A percentile compares a stretch with the other conserved stretches of the same genome.
Conservation (phyloP, 2,888 invertebrate genomes). For the Actias luna region DNA sequence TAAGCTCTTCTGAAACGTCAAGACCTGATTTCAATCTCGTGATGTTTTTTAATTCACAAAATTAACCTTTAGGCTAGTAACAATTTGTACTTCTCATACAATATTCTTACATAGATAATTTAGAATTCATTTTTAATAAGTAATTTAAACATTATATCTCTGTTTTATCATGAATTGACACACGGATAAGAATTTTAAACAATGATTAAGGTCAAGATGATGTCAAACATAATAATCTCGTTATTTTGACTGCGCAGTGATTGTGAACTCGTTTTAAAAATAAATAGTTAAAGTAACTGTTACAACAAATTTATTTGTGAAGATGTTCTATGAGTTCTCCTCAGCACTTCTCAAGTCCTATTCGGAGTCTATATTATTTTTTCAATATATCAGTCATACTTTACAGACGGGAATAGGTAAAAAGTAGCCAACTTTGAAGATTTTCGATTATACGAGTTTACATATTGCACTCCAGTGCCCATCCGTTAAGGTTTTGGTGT, state of each 20-base stretch:
- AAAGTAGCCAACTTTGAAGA: neutral
- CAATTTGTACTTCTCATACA: neutral
- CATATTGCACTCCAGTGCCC: too few species aligned
- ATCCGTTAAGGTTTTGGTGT: too few species aligned
- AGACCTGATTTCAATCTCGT: neutral
- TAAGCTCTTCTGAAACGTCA: neutral
- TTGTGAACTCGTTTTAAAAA: neutral
- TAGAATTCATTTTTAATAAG: neutral
- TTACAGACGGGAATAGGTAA: too few species aligned
- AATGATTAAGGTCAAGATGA: constrained; percentile 11
- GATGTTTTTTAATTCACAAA: neutral
- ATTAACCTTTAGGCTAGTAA: neutral
- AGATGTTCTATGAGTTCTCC: too few species aligned
- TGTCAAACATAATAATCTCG: constrained; percentile 7
- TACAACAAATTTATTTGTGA: neutral
- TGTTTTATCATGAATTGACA: neutral
- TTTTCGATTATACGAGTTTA: too few species aligned
- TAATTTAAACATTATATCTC: neutral
- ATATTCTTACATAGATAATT: neutral
- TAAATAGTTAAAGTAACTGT: neutral
- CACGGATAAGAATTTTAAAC: constrained; percentile 12
- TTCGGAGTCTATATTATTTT: neutral
- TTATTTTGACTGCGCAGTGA: constrained; percentile 11
- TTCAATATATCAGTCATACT: neutral
- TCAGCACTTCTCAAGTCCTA: too few species aligned